Conservation (phyloP, 2,888 invertebrate genomes). For the Crepidodera aurea region DNA sequence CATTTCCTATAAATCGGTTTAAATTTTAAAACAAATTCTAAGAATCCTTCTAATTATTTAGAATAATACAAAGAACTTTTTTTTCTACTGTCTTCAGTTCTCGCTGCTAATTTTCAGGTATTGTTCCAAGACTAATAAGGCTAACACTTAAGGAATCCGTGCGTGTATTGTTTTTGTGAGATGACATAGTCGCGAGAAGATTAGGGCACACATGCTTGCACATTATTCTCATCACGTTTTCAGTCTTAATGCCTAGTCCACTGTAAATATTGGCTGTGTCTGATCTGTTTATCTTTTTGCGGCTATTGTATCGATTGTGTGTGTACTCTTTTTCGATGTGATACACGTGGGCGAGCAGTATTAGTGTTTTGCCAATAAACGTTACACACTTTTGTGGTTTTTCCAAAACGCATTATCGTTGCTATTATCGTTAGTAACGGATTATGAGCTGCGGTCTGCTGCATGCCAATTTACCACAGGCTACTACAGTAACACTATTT, state of each 20-base stretch:
- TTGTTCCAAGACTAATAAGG: slow-evolving; percentile 16
- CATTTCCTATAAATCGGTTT: too few species aligned
- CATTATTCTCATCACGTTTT: slow-evolving; percentile 54
- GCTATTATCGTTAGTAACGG: slow-evolving; percentile 6
- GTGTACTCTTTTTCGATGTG: slow-evolving; percentile 26
- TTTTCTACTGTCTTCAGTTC: too few species aligned
- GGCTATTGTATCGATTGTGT: slow-evolving; percentile 43
- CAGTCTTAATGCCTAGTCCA: slow-evolving; percentile 54
- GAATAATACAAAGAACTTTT: too few species aligned
- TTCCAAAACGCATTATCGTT: slow-evolving; percentile 9
- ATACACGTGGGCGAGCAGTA: slow-evolving; percentile 32
- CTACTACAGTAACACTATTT: too few species aligned
- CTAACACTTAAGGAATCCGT: slow-evolving; percentile 8
- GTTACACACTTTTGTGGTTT: slow-evolving; percentile 19
- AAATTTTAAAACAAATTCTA: too few species aligned
- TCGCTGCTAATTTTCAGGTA: not conserved
- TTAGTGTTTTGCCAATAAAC: slow-evolving; percentile 24
- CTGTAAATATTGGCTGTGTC: slow-evolving; percentile 57
- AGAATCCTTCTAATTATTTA: too few species aligned
- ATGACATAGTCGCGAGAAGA: slow-evolving; percentile 42
- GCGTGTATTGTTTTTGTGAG: slow-evolving; percentile 26
- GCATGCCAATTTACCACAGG: slow-evolving; percentile 5
- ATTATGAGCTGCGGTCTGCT: not conserved
- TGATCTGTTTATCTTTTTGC: slow-evolving; percentile 47
- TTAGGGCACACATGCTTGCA: slow-evolving; percentile 42